These are phyloP conservation scores for Poecilia gillii DNA, from an alignment of 2,797 vertebrate genomes.

Conservation along the genomic window DNA sequence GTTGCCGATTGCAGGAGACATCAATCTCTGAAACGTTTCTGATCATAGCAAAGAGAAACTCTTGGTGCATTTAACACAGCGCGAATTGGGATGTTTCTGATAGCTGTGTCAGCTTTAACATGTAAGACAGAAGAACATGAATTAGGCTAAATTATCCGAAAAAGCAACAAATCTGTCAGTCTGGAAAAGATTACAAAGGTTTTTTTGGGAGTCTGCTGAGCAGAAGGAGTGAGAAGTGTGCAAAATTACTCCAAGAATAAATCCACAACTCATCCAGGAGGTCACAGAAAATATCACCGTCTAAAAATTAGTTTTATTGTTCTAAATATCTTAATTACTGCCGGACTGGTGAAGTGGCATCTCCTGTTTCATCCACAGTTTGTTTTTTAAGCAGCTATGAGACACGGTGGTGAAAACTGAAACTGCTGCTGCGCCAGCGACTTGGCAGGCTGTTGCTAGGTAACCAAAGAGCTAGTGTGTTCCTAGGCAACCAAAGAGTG, in stretches of 20 bases:
- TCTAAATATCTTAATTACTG: too few relatives aligned
- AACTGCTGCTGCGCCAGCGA: too few relatives aligned
- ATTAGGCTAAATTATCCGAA: background rate
- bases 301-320: too few relatives aligned
- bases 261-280: background rate
- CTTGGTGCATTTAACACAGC: background rate
- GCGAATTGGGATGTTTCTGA: background rate
- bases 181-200: background rate
- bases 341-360: too few relatives aligned
- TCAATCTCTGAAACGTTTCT: background rate
- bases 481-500: too few relatives aligned
- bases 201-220: background rate
- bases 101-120: too few relatives aligned
- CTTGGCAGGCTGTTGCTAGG: too few relatives aligned
- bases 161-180: background rate
- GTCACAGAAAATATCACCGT: background rate
- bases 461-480: too few relatives aligned
- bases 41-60: background rate
- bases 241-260: background rate
- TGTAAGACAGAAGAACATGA: background rate
- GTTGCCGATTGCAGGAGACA: slow-evolving; percentile 37
- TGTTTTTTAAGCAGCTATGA: too few relatives aligned
- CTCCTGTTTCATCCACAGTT: too few relatives aligned
- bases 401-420: too few relatives aligned
- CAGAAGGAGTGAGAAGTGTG: background rate